These are phyloP conservation scores for Gisinianus flammeolus DNA, from an alignment of 2,888 invertebrate species.

Conservation along the genomic window DNA sequence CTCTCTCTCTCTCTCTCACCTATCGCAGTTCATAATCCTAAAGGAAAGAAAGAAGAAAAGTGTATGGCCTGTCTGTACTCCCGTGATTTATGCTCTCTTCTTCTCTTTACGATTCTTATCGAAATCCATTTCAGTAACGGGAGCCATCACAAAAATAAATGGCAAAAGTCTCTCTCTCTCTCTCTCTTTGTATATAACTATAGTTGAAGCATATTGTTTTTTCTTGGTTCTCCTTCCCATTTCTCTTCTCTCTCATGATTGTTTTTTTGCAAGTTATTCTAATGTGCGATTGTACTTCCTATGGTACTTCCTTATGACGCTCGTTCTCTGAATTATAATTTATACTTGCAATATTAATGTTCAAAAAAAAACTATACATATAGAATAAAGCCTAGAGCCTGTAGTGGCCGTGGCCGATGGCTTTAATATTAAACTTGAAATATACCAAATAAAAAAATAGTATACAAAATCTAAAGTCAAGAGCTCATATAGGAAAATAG, in stretches of 20 bases:
- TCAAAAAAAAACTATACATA: neutral
- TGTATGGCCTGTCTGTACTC: constrained; percentile 31
- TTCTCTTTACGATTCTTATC: constrained; percentile 41
- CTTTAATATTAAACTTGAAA: no score
- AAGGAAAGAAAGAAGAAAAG: neutral
- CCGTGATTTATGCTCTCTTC: constrained; percentile 41
- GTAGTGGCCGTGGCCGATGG: no score
- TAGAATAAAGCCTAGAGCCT: no score
- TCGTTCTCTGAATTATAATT: neutral
- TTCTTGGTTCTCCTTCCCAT: neutral
- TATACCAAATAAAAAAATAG: no score
- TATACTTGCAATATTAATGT: neutral
- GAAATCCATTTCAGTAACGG: constrained; percentile 39
- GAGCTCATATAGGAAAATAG: no score
- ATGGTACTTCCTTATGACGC: neutral
- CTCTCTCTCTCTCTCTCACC: neutral
- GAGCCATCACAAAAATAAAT: constrained; percentile 40
- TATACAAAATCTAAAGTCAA: no score
- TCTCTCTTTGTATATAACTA: no score
- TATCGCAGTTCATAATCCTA: constrained; percentile 13
- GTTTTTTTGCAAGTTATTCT: neutral
- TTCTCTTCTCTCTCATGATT: neutral
- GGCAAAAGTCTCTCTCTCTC: neutral
- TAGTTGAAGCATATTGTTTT: neutral
- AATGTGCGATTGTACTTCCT: neutral